Percentiles rank a stretch among this genome's conserved stretches.
These are phyloP conservation scores for Tetranychus piercei DNA, from an alignment of 2,888 invertebrate genomes.

Conservation along the genomic window DNA sequence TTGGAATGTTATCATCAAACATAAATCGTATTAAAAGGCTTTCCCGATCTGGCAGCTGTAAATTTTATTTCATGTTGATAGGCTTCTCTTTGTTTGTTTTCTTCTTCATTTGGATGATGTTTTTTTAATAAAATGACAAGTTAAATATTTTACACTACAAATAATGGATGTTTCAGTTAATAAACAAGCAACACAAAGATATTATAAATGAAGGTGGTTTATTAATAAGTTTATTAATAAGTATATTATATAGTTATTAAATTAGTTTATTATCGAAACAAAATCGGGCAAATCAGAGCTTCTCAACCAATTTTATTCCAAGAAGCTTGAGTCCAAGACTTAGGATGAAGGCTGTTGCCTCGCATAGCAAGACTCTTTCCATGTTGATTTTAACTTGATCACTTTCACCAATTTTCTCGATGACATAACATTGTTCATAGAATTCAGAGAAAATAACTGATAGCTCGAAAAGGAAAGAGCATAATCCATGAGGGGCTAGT, in stretches of 20 bases:
- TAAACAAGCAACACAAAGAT: background rate
- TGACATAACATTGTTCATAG: slow-evolving; percentile 90
- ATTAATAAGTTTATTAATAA: background rate
- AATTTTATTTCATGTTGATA: slow-evolving; percentile 33
- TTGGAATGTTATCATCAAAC: slow-evolving; percentile 32
- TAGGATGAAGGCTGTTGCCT: slow-evolving; percentile 73
- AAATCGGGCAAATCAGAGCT: background rate
- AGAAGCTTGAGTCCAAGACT: slow-evolving; percentile 70
- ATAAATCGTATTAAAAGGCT: slow-evolving; percentile 33
- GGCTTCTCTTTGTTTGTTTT: slow-evolving; percentile 35
- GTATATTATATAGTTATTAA: too few relatives aligned
- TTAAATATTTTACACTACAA: background rate
- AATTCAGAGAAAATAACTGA: slow-evolving; percentile 86
- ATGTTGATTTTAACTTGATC: slow-evolving; percentile 56
- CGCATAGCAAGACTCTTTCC: slow-evolving; percentile 70
- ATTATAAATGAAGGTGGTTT: background rate
- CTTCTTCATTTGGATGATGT: slow-evolving; percentile 34
- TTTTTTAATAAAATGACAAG: background rate
- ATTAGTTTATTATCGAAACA: too few relatives aligned
- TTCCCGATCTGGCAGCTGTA: slow-evolving; percentile 33
- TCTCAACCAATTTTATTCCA: slow-evolving; percentile 46
- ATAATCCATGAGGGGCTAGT: slow-evolving; percentile 62
- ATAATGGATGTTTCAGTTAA: background rate
- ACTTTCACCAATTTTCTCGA: slow-evolving; percentile 49
- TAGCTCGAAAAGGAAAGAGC: slow-evolving; percentile 87